Percentiles rank a stretch among this genome's conserved stretches.
These are phyloP conservation scores for Cebus imitator DNA, from an alignment of 2,113 vertebrate genomes.

Conservation along the genomic window DNA sequence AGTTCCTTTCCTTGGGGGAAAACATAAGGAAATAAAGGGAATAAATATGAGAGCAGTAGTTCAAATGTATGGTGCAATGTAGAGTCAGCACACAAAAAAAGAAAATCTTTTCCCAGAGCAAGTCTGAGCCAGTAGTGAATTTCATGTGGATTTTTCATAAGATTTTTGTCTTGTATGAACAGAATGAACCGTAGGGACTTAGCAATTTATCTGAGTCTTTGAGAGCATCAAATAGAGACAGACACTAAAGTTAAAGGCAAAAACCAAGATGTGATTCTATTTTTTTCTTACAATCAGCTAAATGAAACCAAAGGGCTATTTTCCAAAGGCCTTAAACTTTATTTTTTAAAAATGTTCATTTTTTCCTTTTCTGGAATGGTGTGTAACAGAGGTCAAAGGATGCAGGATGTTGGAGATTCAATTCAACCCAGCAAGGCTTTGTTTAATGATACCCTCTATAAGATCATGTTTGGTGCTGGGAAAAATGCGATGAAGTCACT, in stretches of 20 bases:
- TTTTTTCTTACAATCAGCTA: not conserved
- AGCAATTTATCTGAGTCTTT: not conserved
- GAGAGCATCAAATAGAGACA: constrained; percentile 18
- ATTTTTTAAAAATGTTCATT: not conserved
- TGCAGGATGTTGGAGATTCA: not conserved
- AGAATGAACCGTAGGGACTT: not conserved
- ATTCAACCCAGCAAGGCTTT: not conserved
- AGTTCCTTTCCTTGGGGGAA: constrained; percentile 41
- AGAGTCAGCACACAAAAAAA: not conserved
- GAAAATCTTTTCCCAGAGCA: not conserved
- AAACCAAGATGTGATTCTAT: not conserved
- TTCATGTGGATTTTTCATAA: not conserved
- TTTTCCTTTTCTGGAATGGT: not conserved
- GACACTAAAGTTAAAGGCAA: not conserved
- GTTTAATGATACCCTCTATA: not conserved
- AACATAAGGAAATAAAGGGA: not conserved
- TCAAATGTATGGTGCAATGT: not conserved
- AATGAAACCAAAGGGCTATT: not conserved
- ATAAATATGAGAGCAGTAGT: not conserved
- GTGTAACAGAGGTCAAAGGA: not conserved
- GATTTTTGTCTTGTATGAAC: not conserved
- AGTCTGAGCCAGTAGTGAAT: not conserved
- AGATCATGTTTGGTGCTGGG: not conserved
- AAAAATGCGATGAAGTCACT: not conserved
- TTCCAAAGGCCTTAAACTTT: not conserved